Conservation (phyloP, 2,113 vertebrate species). For the Pimephales promelas region DNA sequence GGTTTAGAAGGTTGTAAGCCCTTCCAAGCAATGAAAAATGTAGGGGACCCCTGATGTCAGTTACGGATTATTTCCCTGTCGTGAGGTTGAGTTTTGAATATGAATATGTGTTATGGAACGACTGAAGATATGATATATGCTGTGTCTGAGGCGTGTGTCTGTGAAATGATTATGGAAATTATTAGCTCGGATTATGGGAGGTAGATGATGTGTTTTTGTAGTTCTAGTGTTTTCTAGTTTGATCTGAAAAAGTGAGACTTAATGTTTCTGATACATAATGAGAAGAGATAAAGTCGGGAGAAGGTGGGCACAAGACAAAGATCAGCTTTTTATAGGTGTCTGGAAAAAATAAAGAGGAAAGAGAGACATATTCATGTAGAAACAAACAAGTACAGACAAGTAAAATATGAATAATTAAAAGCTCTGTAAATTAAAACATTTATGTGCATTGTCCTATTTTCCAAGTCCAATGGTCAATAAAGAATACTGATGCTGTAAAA, state of each 20-base stretch:
- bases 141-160: background rate
- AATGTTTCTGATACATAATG: background rate
- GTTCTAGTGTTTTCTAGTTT: too few species aligned
- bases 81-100: background rate
- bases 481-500: too few species aligned
- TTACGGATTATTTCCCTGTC: background rate
- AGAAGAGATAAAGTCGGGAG: background rate
- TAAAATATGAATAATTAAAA: background rate
- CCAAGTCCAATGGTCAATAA: too few species aligned
- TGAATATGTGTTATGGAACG: background rate
- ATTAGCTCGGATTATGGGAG: background rate
- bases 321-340: background rate
- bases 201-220: background rate
- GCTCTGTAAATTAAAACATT: background rate
- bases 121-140: background rate
- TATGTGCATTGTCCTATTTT: too few species aligned
- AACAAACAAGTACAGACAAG: background rate
- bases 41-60: slow-evolving; percentile 5
- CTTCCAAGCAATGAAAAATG: background rate
- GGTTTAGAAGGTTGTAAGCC: slow-evolving; percentile 11
- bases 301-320: background rate
- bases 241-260: background rate
- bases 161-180: background rate
- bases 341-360: background rate
- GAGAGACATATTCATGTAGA: background rate